These are phyloP conservation scores for Coregonus ussuriensis DNA, from an alignment of 2,797 vertebrate genomes.

Conservation along the genomic window DNA sequence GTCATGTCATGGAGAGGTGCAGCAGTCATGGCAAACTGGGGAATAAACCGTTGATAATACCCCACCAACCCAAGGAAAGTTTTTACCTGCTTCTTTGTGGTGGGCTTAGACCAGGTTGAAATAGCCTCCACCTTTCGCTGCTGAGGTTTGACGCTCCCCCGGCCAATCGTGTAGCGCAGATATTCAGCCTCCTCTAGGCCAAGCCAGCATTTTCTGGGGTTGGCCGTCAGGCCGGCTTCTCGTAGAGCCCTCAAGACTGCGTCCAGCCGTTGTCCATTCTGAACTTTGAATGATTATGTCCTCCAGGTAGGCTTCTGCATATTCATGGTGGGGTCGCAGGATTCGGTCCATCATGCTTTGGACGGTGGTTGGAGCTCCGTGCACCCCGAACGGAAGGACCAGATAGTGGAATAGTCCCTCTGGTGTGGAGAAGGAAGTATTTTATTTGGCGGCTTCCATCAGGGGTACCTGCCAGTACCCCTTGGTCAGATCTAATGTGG, in stretches of 20 bases:
- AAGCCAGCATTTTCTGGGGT: not conserved
- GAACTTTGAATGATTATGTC: not conserved
- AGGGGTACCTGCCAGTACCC: slow-evolving; percentile 3
- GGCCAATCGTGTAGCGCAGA: not conserved
- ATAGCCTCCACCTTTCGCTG: not conserved
- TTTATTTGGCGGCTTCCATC: not conserved
- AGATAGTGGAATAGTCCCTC: not conserved
- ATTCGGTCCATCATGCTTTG: slow-evolving; percentile 1
- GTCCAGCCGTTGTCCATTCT: not conserved
- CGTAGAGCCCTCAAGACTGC: not conserved
- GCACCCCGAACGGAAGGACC: not conserved
- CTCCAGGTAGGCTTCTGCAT: slow-evolving; percentile 2
- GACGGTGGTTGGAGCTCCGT: not conserved
- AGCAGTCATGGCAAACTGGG: not conserved
- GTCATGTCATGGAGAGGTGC: not conserved
- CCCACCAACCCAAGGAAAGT: not conserved
- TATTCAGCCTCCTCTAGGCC: not conserved
- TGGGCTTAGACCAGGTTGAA: not conserved
- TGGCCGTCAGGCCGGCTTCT: not conserved
- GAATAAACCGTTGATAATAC: not conserved
- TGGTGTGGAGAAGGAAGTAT: not conserved
- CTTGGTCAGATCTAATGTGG: slow-evolving; percentile 8
- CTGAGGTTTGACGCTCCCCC: not conserved
- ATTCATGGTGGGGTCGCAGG: not conserved
- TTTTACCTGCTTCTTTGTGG: slow-evolving; percentile 3